Percentiles rank a stretch among this genome's conserved stretches.
These are phyloP conservation scores for Pseudorhombus dupliciocellatus DNA, from an alignment of 2,113 vertebrate genomes.

Conservation along the genomic window DNA sequence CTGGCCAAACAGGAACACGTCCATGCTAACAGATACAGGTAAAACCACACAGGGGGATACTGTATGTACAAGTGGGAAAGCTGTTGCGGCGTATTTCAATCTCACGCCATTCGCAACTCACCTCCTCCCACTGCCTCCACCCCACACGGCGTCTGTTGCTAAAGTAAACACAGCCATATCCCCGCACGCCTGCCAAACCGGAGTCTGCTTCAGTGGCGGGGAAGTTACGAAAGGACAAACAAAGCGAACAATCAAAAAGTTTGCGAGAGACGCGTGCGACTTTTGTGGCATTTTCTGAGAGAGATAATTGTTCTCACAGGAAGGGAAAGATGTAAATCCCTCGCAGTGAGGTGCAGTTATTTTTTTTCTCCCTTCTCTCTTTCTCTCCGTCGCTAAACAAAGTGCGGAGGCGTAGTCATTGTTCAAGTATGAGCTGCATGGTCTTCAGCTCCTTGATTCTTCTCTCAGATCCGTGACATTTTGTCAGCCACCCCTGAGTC, in stretches of 20 bases:
- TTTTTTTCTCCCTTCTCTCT: neutral
- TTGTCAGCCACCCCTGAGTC: slow-evolving; percentile 64
- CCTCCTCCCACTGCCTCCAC: slow-evolving; percentile 45
- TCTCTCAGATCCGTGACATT: slow-evolving; percentile 44
- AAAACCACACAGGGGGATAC: slow-evolving; percentile 46
- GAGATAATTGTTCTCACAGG: slow-evolving; percentile 55
- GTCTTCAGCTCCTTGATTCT: slow-evolving; percentile 18
- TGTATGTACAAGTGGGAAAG: slow-evolving; percentile 31
- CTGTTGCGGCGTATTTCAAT: slow-evolving; percentile 52
- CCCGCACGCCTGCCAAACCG: slow-evolving; percentile 25
- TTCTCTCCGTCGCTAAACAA: slow-evolving; percentile 15
- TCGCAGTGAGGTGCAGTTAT: neutral
- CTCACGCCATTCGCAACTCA: slow-evolving; percentile 39
- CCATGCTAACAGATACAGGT: slow-evolving; percentile 57
- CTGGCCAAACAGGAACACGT: slow-evolving; percentile 54
- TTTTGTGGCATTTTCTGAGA: slow-evolving; percentile 28
- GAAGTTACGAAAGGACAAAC: slow-evolving; percentile 46
- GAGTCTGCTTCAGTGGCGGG: neutral
- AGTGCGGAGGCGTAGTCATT: slow-evolving; percentile 45
- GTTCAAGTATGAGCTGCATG: slow-evolving; percentile 20
- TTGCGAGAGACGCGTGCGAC: slow-evolving; percentile 20
- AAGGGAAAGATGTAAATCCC: slow-evolving; percentile 30
- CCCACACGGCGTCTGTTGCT: slow-evolving; percentile 30
- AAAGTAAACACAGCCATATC: slow-evolving; percentile 26
- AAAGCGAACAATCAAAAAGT: slow-evolving; percentile 42